A percentile compares a stretch with the other conserved stretches of the same genome.
Conservation (phyloP, 2,888 invertebrate species). For the Aphelenchoides bicaudatus region DNA sequence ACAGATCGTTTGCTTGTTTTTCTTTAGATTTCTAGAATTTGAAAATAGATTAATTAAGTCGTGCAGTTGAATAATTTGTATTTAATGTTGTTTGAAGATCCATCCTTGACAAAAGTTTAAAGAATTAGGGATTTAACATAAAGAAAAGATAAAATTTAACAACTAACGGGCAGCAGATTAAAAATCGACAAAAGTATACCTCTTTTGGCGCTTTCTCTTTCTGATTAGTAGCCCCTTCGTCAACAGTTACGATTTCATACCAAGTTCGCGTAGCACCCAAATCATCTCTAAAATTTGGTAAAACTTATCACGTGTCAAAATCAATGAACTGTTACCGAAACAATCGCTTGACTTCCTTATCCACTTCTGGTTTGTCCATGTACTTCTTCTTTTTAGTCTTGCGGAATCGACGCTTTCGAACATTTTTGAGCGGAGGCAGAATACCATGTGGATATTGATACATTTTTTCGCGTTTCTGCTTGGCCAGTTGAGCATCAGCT, state of each 20-base stretch:
- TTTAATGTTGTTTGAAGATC: too few species aligned
- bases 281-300: constrained; percentile 39
- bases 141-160: too few species aligned
- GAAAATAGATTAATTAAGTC: too few species aligned
- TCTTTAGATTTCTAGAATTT: too few species aligned
- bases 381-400: constrained; percentile 74
- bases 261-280: constrained; percentile 48
- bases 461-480: constrained; percentile 79
- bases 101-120: too few species aligned
- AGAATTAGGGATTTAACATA: too few species aligned
- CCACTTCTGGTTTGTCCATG: constrained; percentile 64
- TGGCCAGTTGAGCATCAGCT: constrained; percentile 11
- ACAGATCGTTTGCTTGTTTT: too few species aligned
- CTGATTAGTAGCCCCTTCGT: constrained; percentile 41
- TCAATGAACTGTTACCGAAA: constrained; percentile 70
- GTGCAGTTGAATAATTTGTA: too few species aligned
- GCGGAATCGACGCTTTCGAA: constrained; percentile 71
- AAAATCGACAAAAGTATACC: too few species aligned
- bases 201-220: too few species aligned
- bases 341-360: constrained; percentile 90
- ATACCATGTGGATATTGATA: constrained; percentile 90
- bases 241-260: constrained; percentile 52
- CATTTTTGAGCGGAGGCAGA: constrained; percentile 91
- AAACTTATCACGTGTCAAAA: background rate
- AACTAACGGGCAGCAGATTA: too few species aligned